Evolutionary conservation across 1,140 invertebrate species (phyloP), one percentile per base, ranked within the genome.

Genomic region (Drosophila grimshawi): DNA sequence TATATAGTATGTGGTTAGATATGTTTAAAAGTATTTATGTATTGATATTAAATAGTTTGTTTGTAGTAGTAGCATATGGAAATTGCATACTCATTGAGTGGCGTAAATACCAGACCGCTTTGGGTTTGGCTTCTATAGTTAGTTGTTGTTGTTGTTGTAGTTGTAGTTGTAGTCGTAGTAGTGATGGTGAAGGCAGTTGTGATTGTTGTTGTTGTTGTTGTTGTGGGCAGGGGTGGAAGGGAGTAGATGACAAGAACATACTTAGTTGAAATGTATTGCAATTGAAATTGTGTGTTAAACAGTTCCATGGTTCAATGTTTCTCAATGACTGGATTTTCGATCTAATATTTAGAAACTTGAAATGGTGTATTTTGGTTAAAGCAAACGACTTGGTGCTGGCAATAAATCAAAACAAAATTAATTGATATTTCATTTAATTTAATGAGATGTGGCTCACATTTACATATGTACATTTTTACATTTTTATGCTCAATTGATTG

Each of bases 11-110:
- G 39, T 52, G 33, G 8, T 4, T 68, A 45, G 11, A 46, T 59
- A 41, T 60, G 66, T 62, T 72, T 64, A 77, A 71, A 72, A 72
- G 64, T 76, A 76, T 80, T 11, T 30, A 61, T 37, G 56, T 68
- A 48, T 33, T 46, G 4, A 65, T 65, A 53, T 39, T 53, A 64
- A 39, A 45, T 80, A 86, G 70, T 81, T 81, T 77, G 71, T 71
- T 81, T 65, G 63, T 52, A 37, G 61, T 60, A 65, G 63, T 19
- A 19, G 19, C 37, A 67, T 60, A 65, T 52, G 49, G 62, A 77
- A 89, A 78, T 89, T 85, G 85, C 91, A 86, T 92, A 92, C 91
- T 92, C 88, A 90, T 92, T 92, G 81, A 92, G 91, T 81, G 91
- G 91, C 72, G 91, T 86, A 72, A 92, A 86, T 78, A 92, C 91